A percentile compares a stretch with the other conserved stretches of the same genome.
Conservation (phyloP, 2,113 vertebrate genomes). For the Brachirus orientalis region DNA sequence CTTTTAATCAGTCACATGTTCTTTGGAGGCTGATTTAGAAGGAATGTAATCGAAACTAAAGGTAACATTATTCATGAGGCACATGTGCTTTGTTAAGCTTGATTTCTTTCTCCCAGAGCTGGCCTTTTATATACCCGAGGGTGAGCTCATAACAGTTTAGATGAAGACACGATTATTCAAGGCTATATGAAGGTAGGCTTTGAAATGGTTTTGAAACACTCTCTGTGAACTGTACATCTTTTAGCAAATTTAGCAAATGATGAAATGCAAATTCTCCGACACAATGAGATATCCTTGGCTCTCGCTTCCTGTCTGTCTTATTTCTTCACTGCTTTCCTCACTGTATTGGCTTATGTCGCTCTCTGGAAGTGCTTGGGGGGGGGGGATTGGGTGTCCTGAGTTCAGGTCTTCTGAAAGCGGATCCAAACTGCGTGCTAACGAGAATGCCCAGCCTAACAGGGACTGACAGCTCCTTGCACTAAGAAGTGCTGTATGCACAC, state of each 20-base stretch:
- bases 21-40: constrained; percentile 71
- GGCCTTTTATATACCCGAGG: constrained; percentile 43
- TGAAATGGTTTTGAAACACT: constrained; percentile 7
- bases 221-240: constrained; percentile 28
- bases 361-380: constrained; percentile 56
- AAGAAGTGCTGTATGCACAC: constrained; percentile 49
- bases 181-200: constrained; percentile 1
- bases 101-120: constrained; percentile 42
- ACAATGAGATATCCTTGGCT: constrained; percentile 46
- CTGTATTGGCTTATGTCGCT: constrained; percentile 24
- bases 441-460: constrained; percentile 79
- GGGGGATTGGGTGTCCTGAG: constrained; percentile 65
- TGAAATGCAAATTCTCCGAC: constrained; percentile 45
- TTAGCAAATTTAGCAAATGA: constrained; percentile 54
- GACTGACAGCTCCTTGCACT: constrained; percentile 73
- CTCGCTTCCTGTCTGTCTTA: constrained; percentile 61
- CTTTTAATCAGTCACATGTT: constrained; percentile 71
- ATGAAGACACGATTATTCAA: constrained; percentile 46
- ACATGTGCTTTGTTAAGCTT: constrained; percentile 54
- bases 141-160: constrained; percentile 34
- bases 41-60: constrained; percentile 75
- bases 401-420: constrained; percentile 75
- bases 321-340: constrained; percentile 46
- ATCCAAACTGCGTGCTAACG: constrained; percentile 77
- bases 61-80: constrained; percentile 68